Evolutionary conservation across 2,113 vertebrate genomes (phyloP).

Genomic region (Rousettus leschenaultii): DNA sequence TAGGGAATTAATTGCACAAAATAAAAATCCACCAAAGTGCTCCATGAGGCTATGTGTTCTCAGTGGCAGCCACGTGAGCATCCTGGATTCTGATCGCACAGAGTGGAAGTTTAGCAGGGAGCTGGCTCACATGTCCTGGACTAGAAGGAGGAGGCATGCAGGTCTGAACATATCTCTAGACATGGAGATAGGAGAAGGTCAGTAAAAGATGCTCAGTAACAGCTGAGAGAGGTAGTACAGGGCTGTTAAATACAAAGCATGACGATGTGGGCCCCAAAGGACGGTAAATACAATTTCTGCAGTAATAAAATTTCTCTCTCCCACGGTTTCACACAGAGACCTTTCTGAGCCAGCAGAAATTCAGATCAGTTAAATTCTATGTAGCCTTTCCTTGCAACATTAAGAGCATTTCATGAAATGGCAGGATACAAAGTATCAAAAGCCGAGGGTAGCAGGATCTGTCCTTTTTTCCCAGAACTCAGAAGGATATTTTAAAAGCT

Average conservation of each 20-base stretch:
- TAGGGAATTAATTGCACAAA: background rate
- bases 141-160: background rate
- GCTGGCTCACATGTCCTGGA: background rate
- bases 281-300: background rate
- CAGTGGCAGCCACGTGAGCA: background rate
- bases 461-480: background rate
- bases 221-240: background rate
- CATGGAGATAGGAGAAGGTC: background rate
- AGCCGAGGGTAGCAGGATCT: background rate
- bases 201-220: background rate
- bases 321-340: background rate
- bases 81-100: background rate
- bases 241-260: background rate
- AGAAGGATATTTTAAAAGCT: background rate
- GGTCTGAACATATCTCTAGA: background rate
- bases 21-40: background rate
- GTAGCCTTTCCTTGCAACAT: background rate
- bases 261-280: background rate
- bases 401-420: background rate
- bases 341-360: background rate
- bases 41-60: background rate
- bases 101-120: background rate
- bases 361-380: background rate
- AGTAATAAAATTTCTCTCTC: background rate
- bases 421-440: background rate